These are phyloP conservation scores for Caenorhabditis angaria DNA, from an alignment of 2,888 invertebrate genomes.

Conservation along the genomic window DNA sequence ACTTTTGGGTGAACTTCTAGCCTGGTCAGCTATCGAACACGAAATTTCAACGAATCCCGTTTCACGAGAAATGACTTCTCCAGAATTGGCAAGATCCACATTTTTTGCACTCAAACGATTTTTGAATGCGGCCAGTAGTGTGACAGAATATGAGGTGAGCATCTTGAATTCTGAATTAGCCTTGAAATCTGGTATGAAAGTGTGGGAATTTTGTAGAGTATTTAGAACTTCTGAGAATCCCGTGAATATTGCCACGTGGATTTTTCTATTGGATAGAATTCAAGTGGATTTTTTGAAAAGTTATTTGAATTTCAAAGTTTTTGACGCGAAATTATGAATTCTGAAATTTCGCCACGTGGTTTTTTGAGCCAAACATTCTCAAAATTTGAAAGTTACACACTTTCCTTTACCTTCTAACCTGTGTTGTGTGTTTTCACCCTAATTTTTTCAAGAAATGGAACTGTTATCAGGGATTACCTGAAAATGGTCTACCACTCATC, in stretches of 20 bases:
- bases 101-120: conserved; percentile 44
- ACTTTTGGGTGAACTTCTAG: conserved; percentile 45
- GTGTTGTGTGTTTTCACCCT: not conserved
- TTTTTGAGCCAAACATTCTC: not conserved
- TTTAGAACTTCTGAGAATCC: too few species aligned
- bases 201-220: too few species aligned
- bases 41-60: conserved; percentile 76
- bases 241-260: too few species aligned
- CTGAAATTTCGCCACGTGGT: too few species aligned
- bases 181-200: too few species aligned
- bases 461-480: conserved; percentile 26
- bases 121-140: conserved; percentile 44
- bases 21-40: conserved; percentile 56
- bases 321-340: too few species aligned
- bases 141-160: conserved; percentile 39
- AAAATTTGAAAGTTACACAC: not conserved
- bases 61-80: conserved; percentile 81
- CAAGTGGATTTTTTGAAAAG: too few species aligned
- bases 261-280: too few species aligned
- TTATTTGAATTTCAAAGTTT: too few species aligned
- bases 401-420: not conserved
- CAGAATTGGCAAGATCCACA: conserved; percentile 48
- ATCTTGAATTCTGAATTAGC: too few species aligned
- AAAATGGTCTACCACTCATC: conserved; percentile 40
- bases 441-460: conserved; percentile 36